Evolutionary conservation across 2,797 vertebrate genomes (phyloP).

Genomic region (Rhincodon typus): DNA sequence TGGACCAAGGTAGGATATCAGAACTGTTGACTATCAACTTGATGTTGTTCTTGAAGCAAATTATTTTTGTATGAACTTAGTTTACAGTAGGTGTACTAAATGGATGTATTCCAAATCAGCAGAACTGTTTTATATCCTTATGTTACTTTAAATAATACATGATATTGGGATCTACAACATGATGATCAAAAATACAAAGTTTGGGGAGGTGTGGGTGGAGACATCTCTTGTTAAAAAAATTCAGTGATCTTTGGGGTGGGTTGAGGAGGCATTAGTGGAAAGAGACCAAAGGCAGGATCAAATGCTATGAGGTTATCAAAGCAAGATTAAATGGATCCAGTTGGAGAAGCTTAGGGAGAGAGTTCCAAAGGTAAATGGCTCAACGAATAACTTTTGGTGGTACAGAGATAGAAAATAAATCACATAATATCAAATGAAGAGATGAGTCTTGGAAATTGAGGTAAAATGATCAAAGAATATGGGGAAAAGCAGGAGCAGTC

Average conservation of each 20-base stretch:
- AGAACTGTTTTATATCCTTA: background rate
- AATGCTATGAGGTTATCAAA: background rate
- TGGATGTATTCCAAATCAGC: background rate
- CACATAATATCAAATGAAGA: background rate
- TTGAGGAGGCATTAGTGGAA: background rate
- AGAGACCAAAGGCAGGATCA: background rate
- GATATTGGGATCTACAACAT: background rate
- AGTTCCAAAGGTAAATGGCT: background rate
- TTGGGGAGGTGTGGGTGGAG: background rate
- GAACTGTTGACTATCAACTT: background rate
- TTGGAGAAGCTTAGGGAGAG: background rate
- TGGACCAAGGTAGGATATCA: slow-evolving; percentile 40
- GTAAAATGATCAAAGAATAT: no score
- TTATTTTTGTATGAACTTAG: slow-evolving; percentile 18
- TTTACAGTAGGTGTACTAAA: background rate
- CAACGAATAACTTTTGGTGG: background rate
- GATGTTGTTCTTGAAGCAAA: slow-evolving; percentile 8
- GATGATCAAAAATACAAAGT: background rate
- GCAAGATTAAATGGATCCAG: background rate
- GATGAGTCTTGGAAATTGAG: background rate
- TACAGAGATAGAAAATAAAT: background rate
- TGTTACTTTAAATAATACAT: background rate
- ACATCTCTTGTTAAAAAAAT: background rate
- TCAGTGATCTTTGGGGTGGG: background rate
- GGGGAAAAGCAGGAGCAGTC: no score